phyloP scores from a whole-genome alignment of 2,888 invertebrate genomes.

The Cantharis flavilabris region DNA sequence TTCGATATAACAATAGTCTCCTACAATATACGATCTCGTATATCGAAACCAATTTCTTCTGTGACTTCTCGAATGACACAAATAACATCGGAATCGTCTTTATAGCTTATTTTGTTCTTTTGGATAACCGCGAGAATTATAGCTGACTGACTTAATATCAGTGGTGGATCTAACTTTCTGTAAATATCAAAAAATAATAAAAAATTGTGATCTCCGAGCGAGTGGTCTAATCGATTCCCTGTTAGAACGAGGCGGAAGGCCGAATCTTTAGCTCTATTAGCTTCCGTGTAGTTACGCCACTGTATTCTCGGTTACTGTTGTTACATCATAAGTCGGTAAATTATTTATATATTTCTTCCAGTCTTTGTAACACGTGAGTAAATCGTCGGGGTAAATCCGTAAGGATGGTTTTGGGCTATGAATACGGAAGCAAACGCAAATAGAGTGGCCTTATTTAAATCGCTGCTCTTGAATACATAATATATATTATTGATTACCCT shows the following conservation, averaged over 20 bases:
- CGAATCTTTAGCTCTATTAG: too few relatives aligned
- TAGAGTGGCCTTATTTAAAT: not conserved
- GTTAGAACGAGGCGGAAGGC: too few relatives aligned
- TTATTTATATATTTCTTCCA: not conserved
- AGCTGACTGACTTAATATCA: not conserved
- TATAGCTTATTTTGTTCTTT: not conserved
- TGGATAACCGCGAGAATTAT: not conserved
- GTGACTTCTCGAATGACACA: not conserved
- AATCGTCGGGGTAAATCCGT: not conserved
- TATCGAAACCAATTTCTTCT: not conserved
- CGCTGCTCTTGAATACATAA: not conserved
- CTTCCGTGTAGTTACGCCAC: too few relatives aligned
- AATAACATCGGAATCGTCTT: not conserved
- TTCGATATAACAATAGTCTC: not conserved
- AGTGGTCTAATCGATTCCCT: too few relatives aligned
- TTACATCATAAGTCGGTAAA: not conserved
- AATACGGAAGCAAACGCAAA: not conserved
- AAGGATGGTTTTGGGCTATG: not conserved
- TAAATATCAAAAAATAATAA: too few relatives aligned
- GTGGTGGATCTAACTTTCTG: too few relatives aligned
- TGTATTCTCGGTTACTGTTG: too few relatives aligned
- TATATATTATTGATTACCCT: not conserved
- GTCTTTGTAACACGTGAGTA: not conserved
- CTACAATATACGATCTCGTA: not conserved
- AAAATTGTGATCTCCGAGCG: too few relatives aligned